A percentile compares a stretch with the other conserved stretches of the same genome.
These are phyloP conservation scores for Acrobasis consociella DNA, from an alignment of 2,888 invertebrate species.

Conservation along the genomic window DNA sequence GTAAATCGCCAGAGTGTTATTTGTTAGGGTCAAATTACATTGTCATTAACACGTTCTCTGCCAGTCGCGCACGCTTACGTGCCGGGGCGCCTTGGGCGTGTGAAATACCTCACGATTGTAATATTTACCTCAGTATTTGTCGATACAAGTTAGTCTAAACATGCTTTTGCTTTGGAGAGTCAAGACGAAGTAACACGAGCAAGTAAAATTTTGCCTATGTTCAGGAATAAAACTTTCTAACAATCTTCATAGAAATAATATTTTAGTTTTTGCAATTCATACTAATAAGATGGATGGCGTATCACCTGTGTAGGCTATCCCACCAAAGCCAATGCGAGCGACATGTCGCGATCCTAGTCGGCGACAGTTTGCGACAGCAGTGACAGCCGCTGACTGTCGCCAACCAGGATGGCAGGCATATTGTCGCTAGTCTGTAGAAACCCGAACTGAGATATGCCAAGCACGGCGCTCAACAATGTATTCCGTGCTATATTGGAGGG, in stretches of 20 bases:
- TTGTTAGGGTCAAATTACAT: conserved; percentile 5
- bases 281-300: background rate
- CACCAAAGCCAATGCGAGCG: conserved; percentile 98
- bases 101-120: background rate
- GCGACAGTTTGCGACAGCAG: too few species aligned
- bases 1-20: background rate
- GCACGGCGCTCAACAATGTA: conserved; percentile 98
- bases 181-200: too few species aligned
- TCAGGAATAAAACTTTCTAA: background rate
- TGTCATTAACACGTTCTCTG: conserved; percentile 3
- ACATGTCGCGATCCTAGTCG: too few species aligned
- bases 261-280: too few species aligned
- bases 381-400: too few species aligned
- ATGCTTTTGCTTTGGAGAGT: background rate
- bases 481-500: too few species aligned
- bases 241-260: too few species aligned
- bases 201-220: background rate
- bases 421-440: too few species aligned
- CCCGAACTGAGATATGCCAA: conserved; percentile 98
- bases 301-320: conserved; percentile 84
- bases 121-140: background rate
- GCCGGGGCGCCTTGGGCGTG: conserved; percentile 10
- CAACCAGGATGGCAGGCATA: too few species aligned
- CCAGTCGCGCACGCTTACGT: background rate
- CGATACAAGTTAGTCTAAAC: background rate